Evolutionary conservation across 2,888 invertebrate species (phyloP), one percentile per base, ranked within the genome.

Genomic region (Rhingia rostrata): DNA sequence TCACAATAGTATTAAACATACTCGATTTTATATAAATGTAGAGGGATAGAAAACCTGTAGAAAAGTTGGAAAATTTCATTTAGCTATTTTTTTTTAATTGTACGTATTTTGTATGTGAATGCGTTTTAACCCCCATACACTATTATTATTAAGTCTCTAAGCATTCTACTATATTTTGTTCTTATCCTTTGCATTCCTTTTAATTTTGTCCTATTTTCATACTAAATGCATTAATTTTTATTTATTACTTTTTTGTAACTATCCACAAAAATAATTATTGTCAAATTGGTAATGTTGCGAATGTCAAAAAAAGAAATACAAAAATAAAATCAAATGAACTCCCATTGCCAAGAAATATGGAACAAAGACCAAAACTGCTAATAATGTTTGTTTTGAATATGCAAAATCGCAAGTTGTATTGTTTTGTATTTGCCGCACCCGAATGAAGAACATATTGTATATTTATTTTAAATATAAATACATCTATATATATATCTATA

Each of bases 391-490:
- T 75, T 84, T 84, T 84, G 70, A 84, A 84, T 75, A 84, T 84
- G 84, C 80, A 80, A 84, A 67, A 67, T 41, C 49, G 85, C 85
- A 85, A 81, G 75, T 81, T 85, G 81, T 85, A 81, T 85, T 85
- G 85, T 81, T 84, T 81, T 85, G 81, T 81, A 64, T 75, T 77
- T 85, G 85, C 84, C 85, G 85, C 85, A 85, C 85, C 49, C 56
- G 84, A 84, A 84, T 84, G 84, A 84, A 69, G 69, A 84, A 85
- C 75, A 85, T 72, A 75, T 83, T 81, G 74, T 84, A 74, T 81
- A 75, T 75, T 63, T 77, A 43, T 75, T 75, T 83, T 75, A 37
- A 66, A 83, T 67, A 74, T 69, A 22, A 22, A 73, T 80, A 84
- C 70, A 61, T 70, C 61, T 83, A 63, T 79, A 73, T 79, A 66